Conservation (phyloP, 2,888 invertebrate species). For the Lochmaea crataegi region DNA sequence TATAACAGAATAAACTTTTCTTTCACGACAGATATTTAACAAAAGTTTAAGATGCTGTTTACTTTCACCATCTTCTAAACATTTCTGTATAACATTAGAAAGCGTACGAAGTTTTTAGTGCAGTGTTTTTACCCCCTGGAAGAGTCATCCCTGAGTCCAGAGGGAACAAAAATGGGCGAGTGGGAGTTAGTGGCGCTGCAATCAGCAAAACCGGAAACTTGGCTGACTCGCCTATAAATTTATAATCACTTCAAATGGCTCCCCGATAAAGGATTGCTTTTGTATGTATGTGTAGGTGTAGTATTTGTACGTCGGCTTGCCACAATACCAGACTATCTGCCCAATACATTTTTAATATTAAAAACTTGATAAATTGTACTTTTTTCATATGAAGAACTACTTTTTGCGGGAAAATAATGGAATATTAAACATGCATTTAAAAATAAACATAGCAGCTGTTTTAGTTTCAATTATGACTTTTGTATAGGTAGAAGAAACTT, state of each 20-base stretch:
- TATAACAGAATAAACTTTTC: background rate
- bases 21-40: background rate
- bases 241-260: conserved; percentile 55
- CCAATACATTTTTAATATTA: too few species aligned
- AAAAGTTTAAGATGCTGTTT: background rate
- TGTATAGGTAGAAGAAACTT: too few species aligned
- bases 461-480: too few species aligned
- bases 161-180: background rate
- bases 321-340: background rate
- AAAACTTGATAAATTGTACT: too few species aligned
- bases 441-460: too few species aligned
- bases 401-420: too few species aligned
- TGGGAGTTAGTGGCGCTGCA: conserved; percentile 46
- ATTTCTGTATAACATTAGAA: background rate
- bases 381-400: too few species aligned
- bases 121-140: background rate
- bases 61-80: background rate
- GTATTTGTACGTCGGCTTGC: conserved; percentile 1
- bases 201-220: conserved; percentile 59
- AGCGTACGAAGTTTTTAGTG: background rate
- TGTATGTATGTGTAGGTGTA: conserved; percentile 14
- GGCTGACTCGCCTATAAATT: conserved; percentile 58
- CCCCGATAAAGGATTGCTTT: conserved; percentile 27
- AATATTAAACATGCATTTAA: too few species aligned
- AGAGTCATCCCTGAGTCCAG: background rate